Base-by-base conservation (phyloP, 1,140 invertebrate species). In the Drosophila subpulchrella region DNA sequence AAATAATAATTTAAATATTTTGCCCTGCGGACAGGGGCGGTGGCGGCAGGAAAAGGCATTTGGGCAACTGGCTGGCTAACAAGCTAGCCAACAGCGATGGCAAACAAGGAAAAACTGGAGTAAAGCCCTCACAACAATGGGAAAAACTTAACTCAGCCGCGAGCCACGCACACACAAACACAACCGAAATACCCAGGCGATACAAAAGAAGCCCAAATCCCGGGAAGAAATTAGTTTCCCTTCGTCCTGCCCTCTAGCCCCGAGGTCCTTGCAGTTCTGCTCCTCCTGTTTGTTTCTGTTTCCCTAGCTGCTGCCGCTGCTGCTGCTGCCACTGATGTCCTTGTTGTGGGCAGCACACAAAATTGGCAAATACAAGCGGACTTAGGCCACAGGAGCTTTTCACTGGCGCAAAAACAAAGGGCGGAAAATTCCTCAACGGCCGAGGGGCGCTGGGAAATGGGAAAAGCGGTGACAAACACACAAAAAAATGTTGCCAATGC, bases 1-100 rank as follows among this genome's bases (percentile, higher is more conserved):
- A 71, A 72, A 89, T 81, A 84, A 83, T 90, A 90, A 86, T 90
- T 90, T 90, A 75, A 90, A 90, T 82, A 88, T 78, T 78, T 73
- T 66, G 42, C 24, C 62, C 50, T 46, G 15, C 41, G 81, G 59
- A 10, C 15, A 10, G 15, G 7, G 17, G 42, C 4, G 39, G n/a
- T 0, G 39, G 39, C n/a, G 79, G 73, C 72, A 89, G 80, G 76
- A 88, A 80, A 89, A 89, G 73, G 72, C 79, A 88, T 88, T 88
- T 88, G 63, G 71, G 63, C 75, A 72, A 75, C 65, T 62, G 80
- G 76, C 59, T 80, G 71, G 80, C 67, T 80, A 88, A 88, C 84
- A 88, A 88, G 84, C 79, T 65, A 60, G 50, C 63, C 50, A 54
- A 59, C 46, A 65, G 72, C 55, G 48, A 46, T 42, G 60, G 47